Conservation (phyloP, 2,113 vertebrate genomes). For the Hiodon alosoides region DNA sequence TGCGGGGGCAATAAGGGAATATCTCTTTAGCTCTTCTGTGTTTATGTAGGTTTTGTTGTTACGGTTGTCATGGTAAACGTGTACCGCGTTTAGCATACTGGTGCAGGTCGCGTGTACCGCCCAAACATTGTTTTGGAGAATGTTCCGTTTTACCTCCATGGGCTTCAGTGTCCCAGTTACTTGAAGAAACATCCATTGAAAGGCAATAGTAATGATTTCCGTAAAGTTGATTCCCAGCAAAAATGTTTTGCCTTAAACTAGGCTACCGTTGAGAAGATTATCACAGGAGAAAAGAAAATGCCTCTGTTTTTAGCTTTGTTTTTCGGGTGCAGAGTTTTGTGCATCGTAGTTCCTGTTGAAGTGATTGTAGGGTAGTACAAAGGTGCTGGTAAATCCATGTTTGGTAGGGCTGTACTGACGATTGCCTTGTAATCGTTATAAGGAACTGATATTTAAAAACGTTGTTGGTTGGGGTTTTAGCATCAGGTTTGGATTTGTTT, state of each 20-base stretch:
- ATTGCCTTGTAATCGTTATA: constrained; percentile 13
- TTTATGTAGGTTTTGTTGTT: background rate
- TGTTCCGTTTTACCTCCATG: constrained; percentile 33
- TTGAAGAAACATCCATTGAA: constrained; percentile 36
- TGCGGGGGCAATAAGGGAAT: background rate
- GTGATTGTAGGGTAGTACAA: background rate
- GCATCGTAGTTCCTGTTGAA: background rate
- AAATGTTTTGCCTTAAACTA: constrained; percentile 27
- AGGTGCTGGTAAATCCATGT: background rate
- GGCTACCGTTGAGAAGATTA: constrained; percentile 16
- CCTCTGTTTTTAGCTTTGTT: background rate
- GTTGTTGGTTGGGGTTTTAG: too few relatives aligned
- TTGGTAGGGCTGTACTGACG: constrained; percentile 14
- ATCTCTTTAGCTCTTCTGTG: background rate
- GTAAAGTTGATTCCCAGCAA: constrained; percentile 20
- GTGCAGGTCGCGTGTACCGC: background rate
- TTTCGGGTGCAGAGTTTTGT: background rate
- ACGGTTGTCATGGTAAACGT: constrained; percentile 2
- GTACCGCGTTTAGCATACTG: constrained; percentile 11
- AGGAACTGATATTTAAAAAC: too few relatives aligned
- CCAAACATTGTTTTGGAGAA: constrained; percentile 17
- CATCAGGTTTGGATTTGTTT: too few relatives aligned
- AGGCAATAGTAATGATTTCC: constrained; percentile 31
- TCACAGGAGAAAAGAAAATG: background rate
- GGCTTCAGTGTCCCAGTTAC: constrained; percentile 35